These are phyloP conservation scores for Xanthia icteritia DNA, from an alignment of 2,888 invertebrate genomes.

Conservation along the genomic window DNA sequence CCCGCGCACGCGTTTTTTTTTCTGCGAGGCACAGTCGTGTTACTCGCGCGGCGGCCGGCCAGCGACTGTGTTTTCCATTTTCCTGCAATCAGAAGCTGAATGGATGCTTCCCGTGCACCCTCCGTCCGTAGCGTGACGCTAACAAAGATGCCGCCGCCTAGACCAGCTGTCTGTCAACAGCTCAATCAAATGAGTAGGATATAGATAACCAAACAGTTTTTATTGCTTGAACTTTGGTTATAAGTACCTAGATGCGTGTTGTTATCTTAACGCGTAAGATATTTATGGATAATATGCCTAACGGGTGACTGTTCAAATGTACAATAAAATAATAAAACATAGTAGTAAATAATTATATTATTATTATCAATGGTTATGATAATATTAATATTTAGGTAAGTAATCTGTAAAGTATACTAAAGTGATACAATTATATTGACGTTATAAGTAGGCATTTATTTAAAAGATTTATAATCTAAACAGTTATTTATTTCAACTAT, in stretches of 20 bases:
- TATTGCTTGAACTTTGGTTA: slow-evolving; percentile 30
- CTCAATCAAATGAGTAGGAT: slow-evolving; percentile 47
- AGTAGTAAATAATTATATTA: slow-evolving; percentile 43
- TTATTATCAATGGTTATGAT: slow-evolving; percentile 25
- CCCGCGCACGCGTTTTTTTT: slow-evolving; percentile 75
- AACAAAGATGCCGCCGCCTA: slow-evolving; percentile 48
- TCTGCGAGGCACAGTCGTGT: slow-evolving; percentile 71
- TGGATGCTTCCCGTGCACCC: slow-evolving; percentile 81
- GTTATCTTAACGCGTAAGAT: slow-evolving; percentile 39
- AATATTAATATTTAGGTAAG: slow-evolving; percentile 27
- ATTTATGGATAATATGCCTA: slow-evolving; percentile 31
- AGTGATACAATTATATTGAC: neutral
- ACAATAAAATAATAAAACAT: slow-evolving; percentile 32
- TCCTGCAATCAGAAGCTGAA: slow-evolving; percentile 77
- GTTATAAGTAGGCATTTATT: neutral
- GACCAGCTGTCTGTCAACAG: slow-evolving; percentile 47
- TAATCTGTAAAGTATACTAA: slow-evolving; percentile 21
- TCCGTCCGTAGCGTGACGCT: slow-evolving; percentile 57
- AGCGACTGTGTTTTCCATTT: slow-evolving; percentile 83
- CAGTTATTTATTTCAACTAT: neutral
- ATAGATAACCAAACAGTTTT: slow-evolving; percentile 44
- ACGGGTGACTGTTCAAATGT: slow-evolving; percentile 9
- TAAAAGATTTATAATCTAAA: slow-evolving; percentile 1
- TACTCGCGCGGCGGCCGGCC: slow-evolving; percentile 79
- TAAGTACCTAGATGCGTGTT: slow-evolving; percentile 18